Evolutionary conservation across 2,888 invertebrate genomes (phyloP), one percentile per base, ranked within the genome.

Genomic region (Andrena haemorrhoa): DNA sequence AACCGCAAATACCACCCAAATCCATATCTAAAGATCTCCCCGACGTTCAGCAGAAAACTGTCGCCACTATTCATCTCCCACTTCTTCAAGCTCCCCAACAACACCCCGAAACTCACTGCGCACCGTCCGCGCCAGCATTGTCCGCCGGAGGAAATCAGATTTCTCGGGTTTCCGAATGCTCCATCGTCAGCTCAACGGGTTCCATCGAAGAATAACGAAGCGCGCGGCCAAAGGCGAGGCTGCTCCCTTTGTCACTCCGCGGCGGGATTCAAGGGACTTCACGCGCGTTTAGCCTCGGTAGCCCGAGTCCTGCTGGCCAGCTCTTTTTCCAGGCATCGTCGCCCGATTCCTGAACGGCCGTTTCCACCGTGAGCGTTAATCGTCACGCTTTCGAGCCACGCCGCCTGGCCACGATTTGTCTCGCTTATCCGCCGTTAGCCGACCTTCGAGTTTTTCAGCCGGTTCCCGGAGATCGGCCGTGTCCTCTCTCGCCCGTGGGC

Each of bases 371-470:
- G 29, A 53, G 33, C 69, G 73, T 65, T 77, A 79, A 83, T 88
- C 88, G 88, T 88, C 82, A 88, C 83, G 88, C 82, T 85, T 88
- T 80, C 81, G 77, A 75, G 35, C 61, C 64, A 20, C 75, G 65
- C 51, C 12, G 77, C 65, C 61, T 61, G 58, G 29, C 80, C 61
- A 26, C 85, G 79, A 88, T 88, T 88, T 82, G 88, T 75, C 82
- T 75, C 86, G 84, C 85, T 79, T 60, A 72, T 77, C 73, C 82
- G 66, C 86, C 80, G 82, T 82, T 86, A 82, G 74, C 47, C 78
- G 75, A 79, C 78, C 74, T 79, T 75, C 64, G 69, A 77, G 68
- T 74, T 79, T 86, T 77, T 83, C 78, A 64, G 66, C n/a, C 53
- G 33, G 33, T 66, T 61, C 10, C 71, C 49, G 29, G 12, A 31